These are phyloP conservation scores for Pharmacophagus antenor DNA, from an alignment of 2,888 invertebrate species.

Conservation along the genomic window DNA sequence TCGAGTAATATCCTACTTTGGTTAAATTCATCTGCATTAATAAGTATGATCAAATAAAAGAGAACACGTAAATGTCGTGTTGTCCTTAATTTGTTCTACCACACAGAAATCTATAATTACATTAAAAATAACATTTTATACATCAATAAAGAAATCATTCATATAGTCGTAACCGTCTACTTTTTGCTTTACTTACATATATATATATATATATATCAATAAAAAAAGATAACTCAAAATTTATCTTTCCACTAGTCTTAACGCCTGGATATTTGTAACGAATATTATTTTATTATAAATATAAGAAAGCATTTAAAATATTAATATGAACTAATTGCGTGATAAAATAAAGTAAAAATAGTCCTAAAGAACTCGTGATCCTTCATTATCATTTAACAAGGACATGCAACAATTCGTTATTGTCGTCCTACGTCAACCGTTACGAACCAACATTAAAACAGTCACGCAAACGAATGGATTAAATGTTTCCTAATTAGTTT, in stretches of 20 bases:
- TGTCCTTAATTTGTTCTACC: constrained; percentile 59
- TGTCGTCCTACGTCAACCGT: constrained; percentile 20
- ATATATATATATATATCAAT: too few relatives aligned
- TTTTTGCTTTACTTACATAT: too few relatives aligned
- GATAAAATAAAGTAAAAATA: constrained; percentile 15
- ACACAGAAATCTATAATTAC: constrained; percentile 24
- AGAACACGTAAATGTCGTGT: constrained; percentile 46
- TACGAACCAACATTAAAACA: constrained; percentile 18
- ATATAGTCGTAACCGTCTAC: too few relatives aligned
- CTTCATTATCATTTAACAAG: constrained; percentile 25
- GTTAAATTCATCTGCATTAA: constrained; percentile 36
- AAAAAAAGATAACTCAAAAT: too few relatives aligned
- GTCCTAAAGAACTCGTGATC: constrained; percentile 11
- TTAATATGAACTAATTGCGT: constrained; percentile 2
- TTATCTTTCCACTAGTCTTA: too few relatives aligned
- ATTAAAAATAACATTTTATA: neutral
- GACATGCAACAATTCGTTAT: constrained; percentile 22
- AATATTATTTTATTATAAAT: too few relatives aligned
- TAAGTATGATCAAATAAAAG: constrained; percentile 57
- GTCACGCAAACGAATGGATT: constrained; percentile 16
- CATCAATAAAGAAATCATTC: neutral
- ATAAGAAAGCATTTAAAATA: too few relatives aligned
- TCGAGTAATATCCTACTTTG: constrained; percentile 50
- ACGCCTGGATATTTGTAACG: too few relatives aligned
- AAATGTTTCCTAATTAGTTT: constrained; percentile 28